A percentile compares a stretch with the other conserved stretches of the same genome.
These are phyloP conservation scores for Nothobranchius furzeri DNA, from an alignment of 2,113 vertebrate species.

Conservation along the genomic window DNA sequence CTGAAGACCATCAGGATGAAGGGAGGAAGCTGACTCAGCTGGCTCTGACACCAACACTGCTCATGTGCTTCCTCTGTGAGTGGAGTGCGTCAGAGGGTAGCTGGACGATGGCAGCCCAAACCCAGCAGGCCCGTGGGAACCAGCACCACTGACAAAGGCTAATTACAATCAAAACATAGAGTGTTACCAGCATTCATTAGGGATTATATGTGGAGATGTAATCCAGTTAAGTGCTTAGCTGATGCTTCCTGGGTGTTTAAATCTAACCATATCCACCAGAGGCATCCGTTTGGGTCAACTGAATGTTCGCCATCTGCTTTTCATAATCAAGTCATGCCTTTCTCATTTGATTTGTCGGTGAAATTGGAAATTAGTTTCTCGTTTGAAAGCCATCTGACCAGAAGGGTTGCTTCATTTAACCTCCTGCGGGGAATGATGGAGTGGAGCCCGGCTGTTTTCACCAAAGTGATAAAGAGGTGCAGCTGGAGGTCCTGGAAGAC, in stretches of 20 bases:
- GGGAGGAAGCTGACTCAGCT: slow-evolving; percentile 14
- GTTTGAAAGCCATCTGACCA: slow-evolving; percentile 1
- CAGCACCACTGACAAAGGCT: not conserved
- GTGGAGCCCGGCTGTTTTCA: not conserved
- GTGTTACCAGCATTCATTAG: not conserved
- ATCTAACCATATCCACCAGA: not conserved
- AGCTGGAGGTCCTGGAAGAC: not conserved
- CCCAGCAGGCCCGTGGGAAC: not conserved
- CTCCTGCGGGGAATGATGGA: slow-evolving; percentile 17
- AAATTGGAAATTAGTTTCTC: slow-evolving; percentile 36
- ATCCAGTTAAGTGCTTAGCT: slow-evolving; percentile 11
- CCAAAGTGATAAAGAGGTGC: not conserved
- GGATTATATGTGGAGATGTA: not conserved
- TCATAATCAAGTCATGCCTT: slow-evolving; percentile 4
- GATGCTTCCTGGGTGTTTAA: not conserved
- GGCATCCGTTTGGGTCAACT: not conserved
- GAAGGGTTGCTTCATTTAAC: slow-evolving; percentile 30
- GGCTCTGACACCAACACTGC: slow-evolving; percentile 40
- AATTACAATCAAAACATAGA: slow-evolving; percentile 4
- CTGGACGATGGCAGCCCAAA: not conserved
- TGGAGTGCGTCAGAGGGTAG: slow-evolving; percentile 31
- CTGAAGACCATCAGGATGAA: too few species aligned
- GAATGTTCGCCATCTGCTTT: slow-evolving; percentile 20
- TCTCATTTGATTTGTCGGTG: slow-evolving; percentile 26
- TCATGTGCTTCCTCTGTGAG: slow-evolving; percentile 39